phyloP scores from a whole-genome alignment of 2,888 invertebrate genomes.

The Drosophila hamatofila region DNA sequence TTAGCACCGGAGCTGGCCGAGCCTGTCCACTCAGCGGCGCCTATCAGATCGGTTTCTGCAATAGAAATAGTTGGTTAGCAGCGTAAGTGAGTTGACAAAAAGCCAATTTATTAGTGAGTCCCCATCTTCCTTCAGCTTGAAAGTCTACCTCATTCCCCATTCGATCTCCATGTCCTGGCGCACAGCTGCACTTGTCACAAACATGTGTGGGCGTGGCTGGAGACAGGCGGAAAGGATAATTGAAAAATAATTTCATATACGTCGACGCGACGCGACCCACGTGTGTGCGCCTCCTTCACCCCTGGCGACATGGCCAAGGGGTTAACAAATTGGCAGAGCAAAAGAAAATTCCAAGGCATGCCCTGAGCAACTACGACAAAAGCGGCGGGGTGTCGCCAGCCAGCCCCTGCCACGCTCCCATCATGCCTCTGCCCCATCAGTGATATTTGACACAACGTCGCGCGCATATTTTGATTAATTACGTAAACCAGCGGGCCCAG shows the following conservation, averaged over 20 bases:
- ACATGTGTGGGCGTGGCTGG: conserved; percentile 57
- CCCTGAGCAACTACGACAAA: conserved; percentile 23
- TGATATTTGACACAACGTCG: conserved; percentile 52
- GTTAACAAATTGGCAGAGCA: conserved; percentile 47
- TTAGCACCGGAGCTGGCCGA: conserved; percentile 83
- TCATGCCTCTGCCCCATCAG: conserved; percentile 1
- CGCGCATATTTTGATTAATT: conserved; percentile 74
- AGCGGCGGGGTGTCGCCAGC: conserved; percentile 13
- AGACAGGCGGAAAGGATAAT: conserved; percentile 62
- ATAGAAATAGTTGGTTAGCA: conserved; percentile 43
- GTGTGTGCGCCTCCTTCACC: conserved; percentile 22
- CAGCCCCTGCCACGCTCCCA: not conserved
- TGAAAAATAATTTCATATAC: conserved; percentile 80
- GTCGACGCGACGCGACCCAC: conserved; percentile 20
- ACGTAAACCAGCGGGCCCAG: conserved; percentile 34
- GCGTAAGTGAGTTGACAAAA: not conserved
- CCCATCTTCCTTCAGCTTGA: too few species aligned
- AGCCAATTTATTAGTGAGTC: conserved; percentile 22
- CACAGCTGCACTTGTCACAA: conserved; percentile 56
- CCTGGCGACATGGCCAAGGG: conserved; percentile 26
- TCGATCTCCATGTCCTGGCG: not conserved
- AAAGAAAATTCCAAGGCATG: conserved; percentile 51
- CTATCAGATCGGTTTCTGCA: conserved; percentile 87
- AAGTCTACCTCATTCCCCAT: not conserved
- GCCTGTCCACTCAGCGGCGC: conserved; percentile 88